These are phyloP conservation scores for Leptura quadrifasciata DNA, from an alignment of 2,888 invertebrate species.

Conservation along the genomic window DNA sequence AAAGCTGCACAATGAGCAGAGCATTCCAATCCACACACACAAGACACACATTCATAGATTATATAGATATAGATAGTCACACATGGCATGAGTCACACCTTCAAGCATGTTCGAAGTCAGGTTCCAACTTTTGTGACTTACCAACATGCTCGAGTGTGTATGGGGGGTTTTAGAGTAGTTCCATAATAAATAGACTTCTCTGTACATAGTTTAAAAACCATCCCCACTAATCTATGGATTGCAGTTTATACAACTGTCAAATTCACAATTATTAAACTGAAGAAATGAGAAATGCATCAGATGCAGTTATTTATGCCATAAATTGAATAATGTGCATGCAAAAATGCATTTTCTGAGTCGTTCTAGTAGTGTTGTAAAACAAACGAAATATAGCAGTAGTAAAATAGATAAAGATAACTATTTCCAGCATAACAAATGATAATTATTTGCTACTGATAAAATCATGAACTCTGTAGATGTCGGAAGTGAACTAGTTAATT, in stretches of 20 bases:
- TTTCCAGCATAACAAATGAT: constrained; percentile 14
- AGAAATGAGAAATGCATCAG: not conserved
- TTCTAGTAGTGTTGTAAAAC: not conserved
- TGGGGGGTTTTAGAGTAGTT: too few species aligned
- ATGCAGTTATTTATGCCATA: not conserved
- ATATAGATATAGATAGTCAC: too few species aligned
- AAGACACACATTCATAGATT: too few species aligned
- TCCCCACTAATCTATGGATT: not conserved
- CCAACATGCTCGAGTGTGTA: too few species aligned
- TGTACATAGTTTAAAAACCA: not conserved
- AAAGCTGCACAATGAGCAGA: too few species aligned
- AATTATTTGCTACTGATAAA: constrained; percentile 16
- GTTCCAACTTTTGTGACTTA: too few species aligned
- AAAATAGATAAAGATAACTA: constrained; percentile 17
- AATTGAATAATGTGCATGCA: not conserved
- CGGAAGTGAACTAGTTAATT: constrained; percentile 37
- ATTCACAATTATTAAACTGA: not conserved
- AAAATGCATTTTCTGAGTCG: not conserved
- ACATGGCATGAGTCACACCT: too few species aligned
- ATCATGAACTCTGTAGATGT: constrained; percentile 37
- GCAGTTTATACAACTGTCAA: not conserved
- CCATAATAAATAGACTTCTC: too few species aligned
- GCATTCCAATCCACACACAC: too few species aligned
- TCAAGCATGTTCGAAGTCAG: too few species aligned
- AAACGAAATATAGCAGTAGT: not conserved